Conservation (phyloP, 23 tunicate species). For the Oikopleura albicans region DNA sequence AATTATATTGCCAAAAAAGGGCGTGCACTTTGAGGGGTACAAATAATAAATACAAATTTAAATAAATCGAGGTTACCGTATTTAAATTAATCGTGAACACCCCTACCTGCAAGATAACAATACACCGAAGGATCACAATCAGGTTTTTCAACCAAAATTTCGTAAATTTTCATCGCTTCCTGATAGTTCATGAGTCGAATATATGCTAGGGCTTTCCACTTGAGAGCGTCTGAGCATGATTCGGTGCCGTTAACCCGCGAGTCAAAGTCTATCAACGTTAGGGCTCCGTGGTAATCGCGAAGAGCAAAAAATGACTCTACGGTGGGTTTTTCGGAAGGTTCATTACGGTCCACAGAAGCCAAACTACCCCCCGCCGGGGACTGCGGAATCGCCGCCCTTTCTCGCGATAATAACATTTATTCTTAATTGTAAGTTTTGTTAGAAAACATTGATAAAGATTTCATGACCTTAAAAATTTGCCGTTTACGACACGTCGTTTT, state of each 20-base stretch:
- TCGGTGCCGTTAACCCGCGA: not conserved
- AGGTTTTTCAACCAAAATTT: not conserved
- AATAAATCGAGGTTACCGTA: no score
- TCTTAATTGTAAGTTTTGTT: not conserved
- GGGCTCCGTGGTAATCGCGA: conserved; percentile 4
- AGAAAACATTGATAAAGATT: no score
- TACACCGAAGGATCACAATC: not conserved
- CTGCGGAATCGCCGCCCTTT: not conserved
- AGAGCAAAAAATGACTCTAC: not conserved
- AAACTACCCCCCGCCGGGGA: not conserved
- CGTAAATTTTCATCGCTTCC: not conserved
- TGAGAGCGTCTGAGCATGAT: not conserved
- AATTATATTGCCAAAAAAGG: no score
- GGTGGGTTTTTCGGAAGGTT: not conserved
- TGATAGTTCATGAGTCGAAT: not conserved
- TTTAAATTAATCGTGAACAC: no score
- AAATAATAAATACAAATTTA: no score
- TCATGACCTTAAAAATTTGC: no score
- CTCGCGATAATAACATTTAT: not conserved
- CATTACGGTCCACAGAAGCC: not conserved
- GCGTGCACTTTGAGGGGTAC: no score
- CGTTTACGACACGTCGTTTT: no score
- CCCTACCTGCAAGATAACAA: not conserved
- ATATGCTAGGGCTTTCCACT: conserved; percentile 7
- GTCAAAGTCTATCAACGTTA: not conserved